phyloP scores from a whole-genome alignment of 2,113 vertebrate species.

The Mungos mungo region DNA sequence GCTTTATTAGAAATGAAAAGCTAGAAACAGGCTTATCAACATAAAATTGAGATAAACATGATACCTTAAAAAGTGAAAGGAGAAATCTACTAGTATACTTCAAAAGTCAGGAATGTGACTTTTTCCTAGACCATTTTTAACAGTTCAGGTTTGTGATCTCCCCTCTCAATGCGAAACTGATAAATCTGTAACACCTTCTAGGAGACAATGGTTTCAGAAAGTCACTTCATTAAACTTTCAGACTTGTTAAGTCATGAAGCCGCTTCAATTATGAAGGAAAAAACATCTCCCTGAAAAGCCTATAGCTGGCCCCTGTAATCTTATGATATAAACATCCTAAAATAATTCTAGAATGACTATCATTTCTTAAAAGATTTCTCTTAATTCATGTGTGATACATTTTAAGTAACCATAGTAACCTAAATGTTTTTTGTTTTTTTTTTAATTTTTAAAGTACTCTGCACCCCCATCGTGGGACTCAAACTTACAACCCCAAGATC shows the following conservation, averaged over 20 bases:
- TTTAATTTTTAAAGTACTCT: neutral
- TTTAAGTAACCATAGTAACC: neutral
- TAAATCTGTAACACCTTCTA: neutral
- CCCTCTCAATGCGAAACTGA: neutral
- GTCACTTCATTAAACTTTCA: constrained; percentile 16
- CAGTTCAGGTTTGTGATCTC: neutral
- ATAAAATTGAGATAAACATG: neutral
- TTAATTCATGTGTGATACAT: neutral
- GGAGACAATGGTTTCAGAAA: neutral
- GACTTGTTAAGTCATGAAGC: neutral
- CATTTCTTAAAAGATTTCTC: constrained; percentile 15
- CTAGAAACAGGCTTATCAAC: neutral
- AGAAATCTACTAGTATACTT: neutral
- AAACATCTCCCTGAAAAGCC: neutral
- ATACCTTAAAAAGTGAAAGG: neutral
- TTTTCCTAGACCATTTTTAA: neutral
- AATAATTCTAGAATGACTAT: neutral
- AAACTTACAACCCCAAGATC: neutral
- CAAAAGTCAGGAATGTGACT: neutral
- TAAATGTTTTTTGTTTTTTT: neutral
- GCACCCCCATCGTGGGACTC: neutral
- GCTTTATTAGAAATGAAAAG: constrained; percentile 14
- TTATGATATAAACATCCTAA: constrained; percentile 13
- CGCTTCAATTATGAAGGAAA: constrained; percentile 1
- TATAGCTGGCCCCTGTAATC: neutral